These are phyloP conservation scores for Choristoneura fumiferana DNA, from an alignment of 1,140 invertebrate species.

Conservation along the genomic window DNA sequence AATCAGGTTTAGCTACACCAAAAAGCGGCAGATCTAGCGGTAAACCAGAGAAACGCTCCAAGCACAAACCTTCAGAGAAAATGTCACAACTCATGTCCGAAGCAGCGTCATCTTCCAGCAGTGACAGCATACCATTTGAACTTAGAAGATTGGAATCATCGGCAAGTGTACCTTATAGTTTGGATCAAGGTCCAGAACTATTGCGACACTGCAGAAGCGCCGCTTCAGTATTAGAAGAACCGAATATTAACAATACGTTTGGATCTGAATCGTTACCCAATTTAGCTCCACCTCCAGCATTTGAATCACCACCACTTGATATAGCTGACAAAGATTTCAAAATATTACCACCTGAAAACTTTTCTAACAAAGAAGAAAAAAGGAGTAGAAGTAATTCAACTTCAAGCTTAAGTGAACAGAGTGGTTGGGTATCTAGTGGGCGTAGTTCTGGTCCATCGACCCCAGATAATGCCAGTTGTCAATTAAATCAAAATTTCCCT, in stretches of 20 bases:
- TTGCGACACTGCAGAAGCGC: conserved; percentile 82
- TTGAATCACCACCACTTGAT: conserved; percentile 75
- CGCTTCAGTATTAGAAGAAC: conserved; percentile 78
- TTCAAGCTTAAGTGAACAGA: conserved; percentile 86
- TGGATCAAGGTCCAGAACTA: conserved; percentile 74
- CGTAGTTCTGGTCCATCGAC: conserved; percentile 80
- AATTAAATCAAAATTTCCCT: conserved; percentile 67
- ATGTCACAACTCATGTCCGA: conserved; percentile 76
- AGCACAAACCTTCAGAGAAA: conserved; percentile 74
- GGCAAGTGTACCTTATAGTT: conserved; percentile 80
- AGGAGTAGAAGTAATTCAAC: conserved; percentile 79
- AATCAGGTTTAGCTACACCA: conserved; percentile 63
- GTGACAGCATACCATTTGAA: conserved; percentile 74
- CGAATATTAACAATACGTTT: conserved; percentile 69
- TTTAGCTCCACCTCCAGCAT: conserved; percentile 79
- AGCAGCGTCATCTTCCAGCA: conserved; percentile 75
- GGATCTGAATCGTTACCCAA: conserved; percentile 82
- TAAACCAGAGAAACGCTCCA: conserved; percentile 68
- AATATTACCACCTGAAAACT: conserved; percentile 74
- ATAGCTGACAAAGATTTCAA: conserved; percentile 76
- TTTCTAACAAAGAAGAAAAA: conserved; percentile 70
- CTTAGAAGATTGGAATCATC: conserved; percentile 78
- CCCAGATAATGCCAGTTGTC: conserved; percentile 76
- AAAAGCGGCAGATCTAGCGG: conserved; percentile 70
- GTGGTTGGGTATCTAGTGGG: conserved; percentile 87